Evolutionary conservation across 2,797 vertebrate species (phyloP).

Genomic region (Pseudopleuronectes americanus): DNA sequence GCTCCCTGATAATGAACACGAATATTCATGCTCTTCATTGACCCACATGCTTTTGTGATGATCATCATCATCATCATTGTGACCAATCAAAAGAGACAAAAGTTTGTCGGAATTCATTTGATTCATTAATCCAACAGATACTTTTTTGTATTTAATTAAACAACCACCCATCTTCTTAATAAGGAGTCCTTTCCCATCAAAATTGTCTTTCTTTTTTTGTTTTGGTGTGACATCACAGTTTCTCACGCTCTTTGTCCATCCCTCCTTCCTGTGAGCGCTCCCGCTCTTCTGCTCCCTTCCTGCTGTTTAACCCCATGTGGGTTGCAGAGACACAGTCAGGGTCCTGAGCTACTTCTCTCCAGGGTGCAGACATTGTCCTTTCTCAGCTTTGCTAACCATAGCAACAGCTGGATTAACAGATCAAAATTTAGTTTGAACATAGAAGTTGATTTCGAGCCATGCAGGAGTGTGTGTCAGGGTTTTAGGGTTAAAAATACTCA

Average conservation of each 20-base stretch:
- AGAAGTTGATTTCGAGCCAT: too few relatives aligned
- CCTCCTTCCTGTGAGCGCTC: constrained; percentile 51
- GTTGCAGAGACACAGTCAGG: constrained; percentile 23
- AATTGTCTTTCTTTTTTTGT: constrained; percentile 10
- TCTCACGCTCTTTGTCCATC: constrained; percentile 77
- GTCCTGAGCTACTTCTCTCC: constrained; percentile 49
- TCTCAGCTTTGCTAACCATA: background rate
- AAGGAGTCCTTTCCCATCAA: constrained; percentile 40
- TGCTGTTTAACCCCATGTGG: constrained; percentile 36
- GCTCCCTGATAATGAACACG: constrained; percentile 42
- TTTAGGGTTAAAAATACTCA: too few relatives aligned
- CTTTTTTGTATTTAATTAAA: background rate
- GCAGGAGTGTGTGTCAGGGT: too few relatives aligned
- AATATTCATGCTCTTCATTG: constrained; percentile 54
- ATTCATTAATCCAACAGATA: background rate
- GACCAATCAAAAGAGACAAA: constrained; percentile 10
- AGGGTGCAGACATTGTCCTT: background rate
- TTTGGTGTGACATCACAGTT: constrained; percentile 61
- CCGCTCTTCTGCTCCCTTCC: constrained; percentile 44
- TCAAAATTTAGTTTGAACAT: too few relatives aligned
- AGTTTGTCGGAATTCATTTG: background rate
- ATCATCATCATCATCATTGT: constrained; percentile 34
- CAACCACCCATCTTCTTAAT: too few relatives aligned
- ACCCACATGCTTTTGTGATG: constrained; percentile 54
- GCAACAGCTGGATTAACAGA: too few relatives aligned